These are phyloP conservation scores for Ophraella communa DNA, from an alignment of 2,888 invertebrate genomes.

Conservation along the genomic window DNA sequence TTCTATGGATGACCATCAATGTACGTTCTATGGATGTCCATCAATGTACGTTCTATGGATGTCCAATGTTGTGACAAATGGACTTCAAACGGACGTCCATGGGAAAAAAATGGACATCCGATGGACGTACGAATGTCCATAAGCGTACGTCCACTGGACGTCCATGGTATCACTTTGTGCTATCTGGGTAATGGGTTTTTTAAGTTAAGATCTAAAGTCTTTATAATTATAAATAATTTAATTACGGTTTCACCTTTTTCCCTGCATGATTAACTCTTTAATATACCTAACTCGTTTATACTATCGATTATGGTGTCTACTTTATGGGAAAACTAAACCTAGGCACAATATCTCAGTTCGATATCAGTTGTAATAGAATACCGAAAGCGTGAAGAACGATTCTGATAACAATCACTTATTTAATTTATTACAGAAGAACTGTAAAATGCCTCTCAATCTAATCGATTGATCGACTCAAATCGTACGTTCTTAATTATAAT, in stretches of 20 bases:
- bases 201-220: too few species aligned
- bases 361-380: conserved; percentile 35
- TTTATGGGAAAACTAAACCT: conserved; percentile 26
- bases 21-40: too few species aligned
- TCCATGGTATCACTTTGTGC: too few species aligned
- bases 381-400: conserved; percentile 32
- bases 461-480: conserved; percentile 28
- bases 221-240: conserved; percentile 1
- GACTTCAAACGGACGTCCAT: too few species aligned
- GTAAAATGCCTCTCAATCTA: conserved; percentile 27
- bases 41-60: too few species aligned
- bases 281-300: conserved; percentile 23
- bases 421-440: conserved; percentile 36
- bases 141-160: too few species aligned
- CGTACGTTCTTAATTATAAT: conserved; percentile 32
- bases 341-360: conserved; percentile 20
- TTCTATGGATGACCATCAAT: too few species aligned
- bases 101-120: too few species aligned
- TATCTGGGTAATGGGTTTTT: too few species aligned
- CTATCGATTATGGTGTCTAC: conserved; percentile 21
- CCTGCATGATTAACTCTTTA: conserved; percentile 12
- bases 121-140: too few species aligned
- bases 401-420: conserved; percentile 32
- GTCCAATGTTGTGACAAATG: too few species aligned
- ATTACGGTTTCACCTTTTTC: neutral